phyloP scores from a whole-genome alignment of 2,888 invertebrate species.

The Pocota personata region DNA sequence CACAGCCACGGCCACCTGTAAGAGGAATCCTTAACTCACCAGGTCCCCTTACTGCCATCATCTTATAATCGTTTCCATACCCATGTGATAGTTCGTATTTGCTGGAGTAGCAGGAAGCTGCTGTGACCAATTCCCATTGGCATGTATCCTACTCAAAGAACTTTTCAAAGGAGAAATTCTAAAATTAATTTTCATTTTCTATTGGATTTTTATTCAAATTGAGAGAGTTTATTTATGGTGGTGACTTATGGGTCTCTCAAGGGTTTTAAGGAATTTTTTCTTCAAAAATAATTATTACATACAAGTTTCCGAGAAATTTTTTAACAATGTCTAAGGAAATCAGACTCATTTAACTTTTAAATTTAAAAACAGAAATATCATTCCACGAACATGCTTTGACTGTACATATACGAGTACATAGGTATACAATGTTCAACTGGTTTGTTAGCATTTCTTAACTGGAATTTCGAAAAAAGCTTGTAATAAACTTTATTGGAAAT shows the following conservation, averaged over 20 bases:
- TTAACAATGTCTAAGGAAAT: not conserved
- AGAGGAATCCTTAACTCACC: not conserved
- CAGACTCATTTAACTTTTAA: not conserved
- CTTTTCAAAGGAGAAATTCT: not conserved
- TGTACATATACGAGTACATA: not conserved
- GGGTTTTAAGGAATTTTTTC: not conserved
- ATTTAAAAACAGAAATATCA: not conserved
- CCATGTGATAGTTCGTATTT: not conserved
- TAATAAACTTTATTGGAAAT: not conserved
- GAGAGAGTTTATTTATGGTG: not conserved
- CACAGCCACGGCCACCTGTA: slow-evolving; percentile 20
- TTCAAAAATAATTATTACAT: not conserved
- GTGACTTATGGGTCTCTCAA: not conserved
- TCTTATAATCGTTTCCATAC: not conserved
- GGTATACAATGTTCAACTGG: not conserved
- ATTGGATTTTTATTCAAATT: slow-evolving; percentile 1
- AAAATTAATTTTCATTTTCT: not conserved
- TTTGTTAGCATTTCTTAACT: not conserved
- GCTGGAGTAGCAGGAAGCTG: not conserved
- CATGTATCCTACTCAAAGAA: not conserved
- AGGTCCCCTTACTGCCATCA: not conserved
- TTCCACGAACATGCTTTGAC: not conserved
- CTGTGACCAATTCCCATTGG: not conserved
- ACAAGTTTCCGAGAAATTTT: not conserved
- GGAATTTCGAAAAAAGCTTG: slow-evolving; percentile 51